Conservation (phyloP, 2,888 invertebrate species). For the Hoplodrina ambigua region DNA sequence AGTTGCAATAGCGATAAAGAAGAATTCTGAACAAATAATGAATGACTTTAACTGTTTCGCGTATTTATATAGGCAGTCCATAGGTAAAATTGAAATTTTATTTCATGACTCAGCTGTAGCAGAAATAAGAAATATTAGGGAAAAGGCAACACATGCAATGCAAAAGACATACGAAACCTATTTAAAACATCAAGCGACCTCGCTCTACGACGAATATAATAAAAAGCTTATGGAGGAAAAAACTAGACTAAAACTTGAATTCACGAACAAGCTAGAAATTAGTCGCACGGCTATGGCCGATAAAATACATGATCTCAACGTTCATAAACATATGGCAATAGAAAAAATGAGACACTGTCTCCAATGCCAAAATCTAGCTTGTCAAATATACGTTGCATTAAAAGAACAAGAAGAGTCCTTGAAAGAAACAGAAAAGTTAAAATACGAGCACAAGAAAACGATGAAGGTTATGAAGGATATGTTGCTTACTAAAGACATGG, state of each 20-base stretch:
- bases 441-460: slow-evolving; percentile 77
- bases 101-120: slow-evolving; percentile 74
- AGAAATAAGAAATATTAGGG: slow-evolving; percentile 73
- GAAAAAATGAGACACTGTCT: slow-evolving; percentile 79
- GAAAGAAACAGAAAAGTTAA: slow-evolving; percentile 72
- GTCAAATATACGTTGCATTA: slow-evolving; percentile 84
- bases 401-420: slow-evolving; percentile 81
- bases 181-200: slow-evolving; percentile 77
- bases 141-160: slow-evolving; percentile 75
- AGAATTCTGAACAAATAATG: slow-evolving; percentile 75
- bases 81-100: slow-evolving; percentile 74
- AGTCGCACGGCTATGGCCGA: slow-evolving; percentile 62
- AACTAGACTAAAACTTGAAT: slow-evolving; percentile 71
- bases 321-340: slow-evolving; percentile 81
- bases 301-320: slow-evolving; percentile 79
- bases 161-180: slow-evolving; percentile 68
- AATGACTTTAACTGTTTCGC: slow-evolving; percentile 76
- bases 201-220: slow-evolving; percentile 75
- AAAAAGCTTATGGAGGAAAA: slow-evolving; percentile 74
- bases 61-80: slow-evolving; percentile 73
- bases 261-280: slow-evolving; percentile 72
- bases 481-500: slow-evolving; percentile 74
- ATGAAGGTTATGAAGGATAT: slow-evolving; percentile 71
- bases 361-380: slow-evolving; percentile 83
- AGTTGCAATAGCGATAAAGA: slow-evolving; percentile 64